Conservation (phyloP, 2,797 vertebrate species). For the Propithecus perrieri region DNA sequence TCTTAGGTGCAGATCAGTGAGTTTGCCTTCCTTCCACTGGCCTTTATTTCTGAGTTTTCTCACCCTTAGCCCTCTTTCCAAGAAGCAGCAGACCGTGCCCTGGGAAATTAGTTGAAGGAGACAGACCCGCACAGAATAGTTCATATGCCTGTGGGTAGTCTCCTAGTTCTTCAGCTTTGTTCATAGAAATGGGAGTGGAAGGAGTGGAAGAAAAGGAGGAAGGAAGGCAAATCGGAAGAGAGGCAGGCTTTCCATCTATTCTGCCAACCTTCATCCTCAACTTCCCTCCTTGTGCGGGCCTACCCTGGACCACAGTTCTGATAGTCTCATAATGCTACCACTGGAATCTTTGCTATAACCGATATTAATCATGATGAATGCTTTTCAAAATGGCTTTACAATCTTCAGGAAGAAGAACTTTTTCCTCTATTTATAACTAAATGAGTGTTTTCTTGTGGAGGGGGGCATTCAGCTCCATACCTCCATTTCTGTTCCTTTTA, state of each 20-base stretch:
- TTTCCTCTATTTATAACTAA: not conserved
- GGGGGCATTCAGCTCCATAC: not conserved
- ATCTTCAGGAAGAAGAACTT: not conserved
- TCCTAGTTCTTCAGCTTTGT: not conserved
- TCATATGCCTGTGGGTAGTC: not conserved
- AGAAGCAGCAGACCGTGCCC: not conserved
- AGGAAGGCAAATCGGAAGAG: not conserved
- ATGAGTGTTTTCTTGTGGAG: not conserved
- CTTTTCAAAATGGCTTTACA: not conserved
- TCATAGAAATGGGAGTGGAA: not conserved
- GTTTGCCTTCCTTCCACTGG: not conserved
- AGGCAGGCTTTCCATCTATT: not conserved
- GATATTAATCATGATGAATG: not conserved
- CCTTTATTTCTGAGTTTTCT: not conserved
- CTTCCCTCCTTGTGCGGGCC: not conserved
- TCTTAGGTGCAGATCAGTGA: not conserved
- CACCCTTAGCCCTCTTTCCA: not conserved
- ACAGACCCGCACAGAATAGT: not conserved
- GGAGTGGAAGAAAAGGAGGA: not conserved
- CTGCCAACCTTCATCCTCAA: not conserved
- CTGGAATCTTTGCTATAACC: not conserved
- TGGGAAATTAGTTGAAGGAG: not conserved
- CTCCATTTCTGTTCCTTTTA: not conserved
- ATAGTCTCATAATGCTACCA: not conserved
- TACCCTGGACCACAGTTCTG: not conserved